Percentiles rank a stretch among this genome's conserved stretches.
Conservation (phyloP, 2,888 invertebrate species). For the Hetaerina titia region DNA sequence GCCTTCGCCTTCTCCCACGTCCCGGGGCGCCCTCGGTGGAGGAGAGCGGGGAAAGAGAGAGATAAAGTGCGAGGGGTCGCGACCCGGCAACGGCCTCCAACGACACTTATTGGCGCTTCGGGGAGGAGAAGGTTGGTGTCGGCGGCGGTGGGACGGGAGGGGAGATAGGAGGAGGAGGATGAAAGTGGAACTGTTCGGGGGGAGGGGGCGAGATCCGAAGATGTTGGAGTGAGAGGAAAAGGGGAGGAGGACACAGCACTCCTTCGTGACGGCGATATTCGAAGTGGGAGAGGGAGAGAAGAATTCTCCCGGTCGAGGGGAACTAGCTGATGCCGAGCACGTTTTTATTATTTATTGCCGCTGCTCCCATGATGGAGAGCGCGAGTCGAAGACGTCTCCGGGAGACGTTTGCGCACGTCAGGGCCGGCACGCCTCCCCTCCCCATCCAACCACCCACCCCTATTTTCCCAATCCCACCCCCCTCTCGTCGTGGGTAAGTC, state of each 20-base stretch:
- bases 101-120: conserved; percentile 44
- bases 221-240: no score
- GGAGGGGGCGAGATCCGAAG: neutral
- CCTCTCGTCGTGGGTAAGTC: neutral
- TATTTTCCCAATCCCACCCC: neutral
- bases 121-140: neutral
- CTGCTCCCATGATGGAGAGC: neutral
- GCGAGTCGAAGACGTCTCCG: neutral
- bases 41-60: neutral
- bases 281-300: neutral
- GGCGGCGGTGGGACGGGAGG: neutral
- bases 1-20: conserved; percentile 8
- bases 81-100: conserved; percentile 46
- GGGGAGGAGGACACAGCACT: neutral
- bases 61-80: conserved; percentile 37
- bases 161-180: neutral
- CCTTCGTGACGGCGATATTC: neutral
- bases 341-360: conserved; percentile 35
- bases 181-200: neutral
- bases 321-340: conserved; percentile 20
- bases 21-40: conserved; percentile 24
- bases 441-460: neutral
- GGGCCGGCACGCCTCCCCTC: neutral
- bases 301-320: neutral
- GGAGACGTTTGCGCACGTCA: conserved; percentile 14